Evolutionary conservation across 1,140 invertebrate genomes (phyloP), one percentile per base, ranked within the genome.

Genomic region (Neodiprion virginianus): DNA sequence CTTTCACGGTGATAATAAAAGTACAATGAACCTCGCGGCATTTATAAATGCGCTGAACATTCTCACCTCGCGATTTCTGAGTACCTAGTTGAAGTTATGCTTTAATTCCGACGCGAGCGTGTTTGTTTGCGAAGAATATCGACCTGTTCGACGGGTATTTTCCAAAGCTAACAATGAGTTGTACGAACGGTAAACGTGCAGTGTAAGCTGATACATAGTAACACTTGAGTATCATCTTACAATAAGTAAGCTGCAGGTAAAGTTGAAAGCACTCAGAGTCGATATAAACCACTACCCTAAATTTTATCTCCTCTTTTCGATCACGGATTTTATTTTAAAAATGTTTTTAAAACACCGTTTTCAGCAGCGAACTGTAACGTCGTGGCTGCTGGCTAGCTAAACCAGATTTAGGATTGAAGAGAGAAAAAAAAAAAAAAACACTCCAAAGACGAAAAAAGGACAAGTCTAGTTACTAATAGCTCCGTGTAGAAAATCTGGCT

Each of bases 191-290:
- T 4, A 40, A 40, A 40, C n/a, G 11, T 14, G 53, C n/a, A 61
- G 11, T 17, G 53, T 8, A 61, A 61, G 53, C 53, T 12, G 53
- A 61, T 61, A 61, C n/a, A 40, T 40, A 40, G 53, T 12, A 61
- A 61, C 53, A 14, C 53, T 61, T 8, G 53, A 61, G 53, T 61
- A 61, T 61, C 53, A 61, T 61, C 53, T 61, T 61, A 61, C 53
- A 17, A 61, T 5, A 5, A 61, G 5, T 40, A 61, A 61, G 28
- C 28, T 40, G 28, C 28, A 40, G 28, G 53, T 61, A 61, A 61
- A 61, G 53, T 8, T 17, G 53, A 61, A 61, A 61, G 53, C 53
- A 61, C 53, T 61, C n/a, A 61, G 5, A 61, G 11, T 17, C 11
- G n/a, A 8, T 7, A 8, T 61, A 61, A 14, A 61, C 11, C 11